Evolutionary conservation across 2,113 vertebrate genomes (phyloP).

Genomic region (Ovis canadensis): DNA sequence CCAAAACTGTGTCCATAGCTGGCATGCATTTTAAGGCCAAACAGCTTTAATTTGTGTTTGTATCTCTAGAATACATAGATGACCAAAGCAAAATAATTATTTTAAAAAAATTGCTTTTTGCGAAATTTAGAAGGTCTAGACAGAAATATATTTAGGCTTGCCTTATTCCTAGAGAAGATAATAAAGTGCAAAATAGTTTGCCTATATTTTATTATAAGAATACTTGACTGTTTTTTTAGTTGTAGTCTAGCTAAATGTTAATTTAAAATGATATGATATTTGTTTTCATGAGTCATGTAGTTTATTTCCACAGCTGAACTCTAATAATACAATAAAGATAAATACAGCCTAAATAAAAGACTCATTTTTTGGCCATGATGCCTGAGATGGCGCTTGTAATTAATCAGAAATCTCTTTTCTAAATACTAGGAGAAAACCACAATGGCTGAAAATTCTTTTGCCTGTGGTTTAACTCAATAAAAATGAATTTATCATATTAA

Average conservation of each 20-base stretch:
- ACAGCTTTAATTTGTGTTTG: neutral
- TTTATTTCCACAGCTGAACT: neutral
- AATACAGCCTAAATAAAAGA: neutral
- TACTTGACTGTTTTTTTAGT: neutral
- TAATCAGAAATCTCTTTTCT: neutral
- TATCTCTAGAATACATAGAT: neutral
- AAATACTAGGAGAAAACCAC: neutral
- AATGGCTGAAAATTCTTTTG: neutral
- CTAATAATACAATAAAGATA: neutral
- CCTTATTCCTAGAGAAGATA: neutral
- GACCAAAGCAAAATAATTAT: neutral
- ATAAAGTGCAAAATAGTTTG: neutral
- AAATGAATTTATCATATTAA: neutral
- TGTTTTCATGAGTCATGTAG: neutral
- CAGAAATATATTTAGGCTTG: neutral
- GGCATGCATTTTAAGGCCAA: neutral
- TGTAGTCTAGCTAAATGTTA: neutral
- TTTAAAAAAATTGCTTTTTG: neutral
- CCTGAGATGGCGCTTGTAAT: neutral
- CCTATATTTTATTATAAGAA: neutral
- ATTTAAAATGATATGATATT: neutral
- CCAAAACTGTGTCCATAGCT: neutral
- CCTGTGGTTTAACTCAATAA: neutral
- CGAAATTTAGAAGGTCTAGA: neutral
- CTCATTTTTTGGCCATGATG: neutral